Base-by-base conservation (phyloP, 2,113 vertebrate species). In the Morone saxatilis region DNA sequence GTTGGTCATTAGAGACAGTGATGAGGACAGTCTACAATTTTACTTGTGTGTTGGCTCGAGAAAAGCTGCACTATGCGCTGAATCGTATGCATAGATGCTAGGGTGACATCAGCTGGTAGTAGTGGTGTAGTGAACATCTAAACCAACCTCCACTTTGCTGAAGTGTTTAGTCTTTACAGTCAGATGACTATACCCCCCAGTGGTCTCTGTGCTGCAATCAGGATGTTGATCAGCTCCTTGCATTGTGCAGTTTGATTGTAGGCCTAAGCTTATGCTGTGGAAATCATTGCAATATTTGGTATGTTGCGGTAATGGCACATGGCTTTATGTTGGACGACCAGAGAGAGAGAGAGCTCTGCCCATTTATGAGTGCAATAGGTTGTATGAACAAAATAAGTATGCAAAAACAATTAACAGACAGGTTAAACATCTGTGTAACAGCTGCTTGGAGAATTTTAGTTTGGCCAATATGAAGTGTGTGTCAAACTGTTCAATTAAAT, bases 91-190 rank as follows among this genome's bases (percentile, higher is more conserved):
- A 47, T 60, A 10, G 22, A 56, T 66, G 20, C 6, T 40, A 68
- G 56, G 59, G 70, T 65, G 87, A 80, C 87, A 81, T 76, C 87
- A 47, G 19, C 83, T 87, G 85, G 87, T 67, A 16, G 57, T 2
- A 40, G 48, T 25, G 60, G 40, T 67, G 80, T 69, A 86, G 22
- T 82, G 83, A 76, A 82, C 16, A 54, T 59, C 25, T 36, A 31
- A 10, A 60, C 25, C 6, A 31, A 51, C 22, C 60, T 66, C 50
- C 7, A 20, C 72, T 70, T n/a, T 25, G 13, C 6, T 48, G 12
- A 17, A 62, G 12, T 31, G n/a, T n/a, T 10, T 47, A 12, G 10
- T 11, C 13, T 56, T 56, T 22, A 16, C 7, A 9, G 19, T n/a
- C 51, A 41, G 43, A 67, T 11, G 45, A 31, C 31, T 31, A 31